Conservation (phyloP, 2,797 vertebrate species). For the Numenius phaeopus region DNA sequence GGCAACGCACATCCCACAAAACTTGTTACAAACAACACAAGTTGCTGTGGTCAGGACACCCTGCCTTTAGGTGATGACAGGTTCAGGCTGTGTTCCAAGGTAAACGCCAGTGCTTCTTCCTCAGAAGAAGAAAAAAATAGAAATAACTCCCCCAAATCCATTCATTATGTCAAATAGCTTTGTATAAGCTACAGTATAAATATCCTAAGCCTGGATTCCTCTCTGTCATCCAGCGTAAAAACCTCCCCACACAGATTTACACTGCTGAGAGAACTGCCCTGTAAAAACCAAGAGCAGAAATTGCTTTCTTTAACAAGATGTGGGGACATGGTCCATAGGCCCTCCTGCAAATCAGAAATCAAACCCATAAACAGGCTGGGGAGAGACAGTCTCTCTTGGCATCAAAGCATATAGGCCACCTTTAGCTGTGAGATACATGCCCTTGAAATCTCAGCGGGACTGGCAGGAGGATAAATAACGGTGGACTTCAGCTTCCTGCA, state of each 20-base stretch:
- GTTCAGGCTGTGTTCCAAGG: slow-evolving; percentile 47
- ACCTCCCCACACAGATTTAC: slow-evolving; percentile 18
- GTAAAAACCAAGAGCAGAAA: slow-evolving; percentile 28
- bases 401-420: background rate
- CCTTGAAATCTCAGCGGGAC: slow-evolving; percentile 42
- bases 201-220: background rate
- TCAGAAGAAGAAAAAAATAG: slow-evolving; percentile 16
- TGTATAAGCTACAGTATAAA: slow-evolving; percentile 26
- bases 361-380: background rate
- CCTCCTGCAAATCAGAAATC: slow-evolving; percentile 29
- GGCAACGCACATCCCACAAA: background rate
- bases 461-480: slow-evolving; percentile 22
- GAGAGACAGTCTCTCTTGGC: background rate
- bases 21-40: slow-evolving; percentile 16
- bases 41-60: slow-evolving; percentile 26
- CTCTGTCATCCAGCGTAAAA: slow-evolving; percentile 34
- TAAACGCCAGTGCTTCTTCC: slow-evolving; percentile 7
- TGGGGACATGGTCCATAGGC: background rate
- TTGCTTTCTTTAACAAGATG: background rate
- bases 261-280: background rate
- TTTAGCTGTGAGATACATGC: slow-evolving; percentile 1
- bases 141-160: slow-evolving; percentile 31
- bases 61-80: slow-evolving; percentile 31
- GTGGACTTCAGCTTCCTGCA: background rate
- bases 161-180: slow-evolving; percentile 48